Base-by-base conservation (phyloP, 64 coral and sea anemone genomes). In the Trachythela sp. region DNA sequence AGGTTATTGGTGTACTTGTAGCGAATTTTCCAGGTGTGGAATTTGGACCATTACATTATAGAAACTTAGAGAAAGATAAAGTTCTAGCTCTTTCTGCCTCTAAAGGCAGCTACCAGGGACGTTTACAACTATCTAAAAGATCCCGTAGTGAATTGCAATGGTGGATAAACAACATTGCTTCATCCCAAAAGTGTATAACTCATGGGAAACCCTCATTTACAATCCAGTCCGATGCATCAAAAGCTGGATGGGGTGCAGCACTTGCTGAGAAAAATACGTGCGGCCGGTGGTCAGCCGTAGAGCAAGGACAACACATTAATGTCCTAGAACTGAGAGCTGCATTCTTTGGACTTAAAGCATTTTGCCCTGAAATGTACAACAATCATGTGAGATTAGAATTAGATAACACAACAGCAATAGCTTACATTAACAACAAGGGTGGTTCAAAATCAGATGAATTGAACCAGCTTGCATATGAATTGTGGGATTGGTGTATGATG, bases 221-320 rank as follows among this genome's bases (percentile, higher is more conserved):
- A 32, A 86, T 91, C 39, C 49, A 91, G 58, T 87, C 90, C 26
- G 84, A 91, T 71, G 84, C 90, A 20, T 91, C 90, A 45, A 86
- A 91, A 70, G 58, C 64, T 39, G 90, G 90, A 22, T 80, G 75
- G 75, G 75, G 75, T 15, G 75, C 75, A 37, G 75, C 33, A 35
- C 20, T 11, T 9, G 2, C 26, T 37, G 33, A 80, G 20, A 20
- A 36, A 37, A 80, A 30, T 30, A 80, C 33, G 8, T n/a, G 75
- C 10, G 75, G 75, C 10, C 32, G 75, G 8, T 80, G 75, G 75
- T 80, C 75, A 10, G 20, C 4, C 34, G 31, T 9, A 9, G 75
- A 80, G 20, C 8, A 30, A 80, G 33, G 8, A 3, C 75, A 80
- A 80, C 75, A 80, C 34, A 80, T 80, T 39, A 80, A 80, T 80